Percentiles rank a stretch among this genome's conserved stretches.
phyloP scores from a whole-genome alignment of 2,113 vertebrate genomes.

The Egretta garzetta region DNA sequence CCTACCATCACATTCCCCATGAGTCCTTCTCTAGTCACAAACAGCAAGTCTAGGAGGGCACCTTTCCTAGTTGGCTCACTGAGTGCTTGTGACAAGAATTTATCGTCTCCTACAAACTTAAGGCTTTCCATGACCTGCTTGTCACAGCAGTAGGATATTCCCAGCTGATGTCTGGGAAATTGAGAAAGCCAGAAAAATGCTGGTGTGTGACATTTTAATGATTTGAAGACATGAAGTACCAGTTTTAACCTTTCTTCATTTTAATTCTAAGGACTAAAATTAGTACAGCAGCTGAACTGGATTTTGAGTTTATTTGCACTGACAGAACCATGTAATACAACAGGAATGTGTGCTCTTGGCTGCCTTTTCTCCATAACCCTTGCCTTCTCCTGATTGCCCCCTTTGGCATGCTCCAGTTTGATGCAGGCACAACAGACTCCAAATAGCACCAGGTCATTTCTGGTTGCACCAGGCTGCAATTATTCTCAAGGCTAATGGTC shows the following conservation, averaged over 20 bases:
- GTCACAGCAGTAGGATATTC: background rate
- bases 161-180: background rate
- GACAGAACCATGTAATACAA: background rate
- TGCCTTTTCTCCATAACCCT: background rate
- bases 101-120: background rate
- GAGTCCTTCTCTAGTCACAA: background rate
- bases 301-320: background rate
- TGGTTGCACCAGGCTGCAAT: background rate
- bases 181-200: background rate
- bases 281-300: background rate
- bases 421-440: background rate
- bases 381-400: background rate
- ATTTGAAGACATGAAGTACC: background rate
- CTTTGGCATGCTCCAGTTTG: background rate
- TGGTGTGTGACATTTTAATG: background rate
- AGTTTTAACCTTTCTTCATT: background rate
- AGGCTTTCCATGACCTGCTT: background rate
- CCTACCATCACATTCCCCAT: background rate
- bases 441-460: background rate
- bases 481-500: background rate
- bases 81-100: background rate
- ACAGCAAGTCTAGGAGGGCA: background rate
- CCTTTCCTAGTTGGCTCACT: background rate
- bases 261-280: background rate
- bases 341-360: background rate